Base-by-base conservation (phyloP, 2,113 vertebrate species). In the Emydocephalus ijimae region DNA sequence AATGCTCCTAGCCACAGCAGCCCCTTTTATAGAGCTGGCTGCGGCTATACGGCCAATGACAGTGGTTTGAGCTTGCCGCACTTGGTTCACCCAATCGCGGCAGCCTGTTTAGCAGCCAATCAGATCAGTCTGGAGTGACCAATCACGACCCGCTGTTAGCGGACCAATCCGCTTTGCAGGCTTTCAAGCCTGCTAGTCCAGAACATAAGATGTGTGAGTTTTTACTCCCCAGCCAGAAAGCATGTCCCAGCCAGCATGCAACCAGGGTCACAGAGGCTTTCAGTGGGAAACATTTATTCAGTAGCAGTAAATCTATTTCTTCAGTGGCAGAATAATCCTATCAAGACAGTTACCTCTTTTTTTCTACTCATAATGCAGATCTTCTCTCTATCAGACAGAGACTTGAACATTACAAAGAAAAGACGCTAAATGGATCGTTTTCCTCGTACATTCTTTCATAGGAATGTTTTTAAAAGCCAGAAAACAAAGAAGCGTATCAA, bases 401-500 rank as follows among this genome's bases (percentile, higher is more conserved):
- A 8, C 56, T 61, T 61, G 4, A 61, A 10, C 56, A 57, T 87
- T 61, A 43, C 45, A n/a, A 4, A 29, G 10, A 10, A 56, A 85
- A 56, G 11, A 26, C 15, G 10, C 29, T 91, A 26, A 26, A 85
- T 91, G 50, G n/a, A 55, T 54, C 21, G 26, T 14, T 87, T 91
- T 48, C 39, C 43, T 48, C n/a, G 1, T 87, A 59, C n/a, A 61
- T 29, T 24, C 43, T 91, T 91, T 87, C 43, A 91, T 87, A 21
- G 55, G 89, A 87, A 90, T 24, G 88, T 93, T 81, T 43, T 81
- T 39, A 81, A 43, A 81, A 81, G 34, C 74, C 74, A 21, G 74
- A 90, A 29, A 94, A 94, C n/a, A 45, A 43, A 96, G 54, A 91
- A 91, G 92, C 92, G 10, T 12, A 59, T 91, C 26, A 85, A 95